Conservation (phyloP, 2,113 vertebrate genomes). For the Trinectes maculatus region DNA sequence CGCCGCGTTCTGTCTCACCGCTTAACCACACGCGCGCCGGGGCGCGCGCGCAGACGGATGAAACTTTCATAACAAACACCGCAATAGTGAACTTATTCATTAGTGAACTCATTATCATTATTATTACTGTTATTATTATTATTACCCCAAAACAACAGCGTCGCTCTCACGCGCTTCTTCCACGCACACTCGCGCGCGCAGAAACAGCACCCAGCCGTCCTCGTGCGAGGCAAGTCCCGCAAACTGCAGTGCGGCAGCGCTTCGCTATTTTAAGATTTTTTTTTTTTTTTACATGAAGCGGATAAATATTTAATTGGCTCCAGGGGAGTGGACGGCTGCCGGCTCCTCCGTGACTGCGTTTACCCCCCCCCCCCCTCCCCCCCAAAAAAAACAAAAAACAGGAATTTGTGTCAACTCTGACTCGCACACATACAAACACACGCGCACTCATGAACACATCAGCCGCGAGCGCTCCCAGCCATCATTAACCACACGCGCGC, state of each 20-base stretch:
- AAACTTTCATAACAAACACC: conserved; percentile 17
- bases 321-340: too few relatives aligned
- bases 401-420: too few relatives aligned
- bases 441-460: not conserved
- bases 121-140: too few relatives aligned
- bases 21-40: not conserved
- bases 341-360: too few relatives aligned
- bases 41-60: not conserved
- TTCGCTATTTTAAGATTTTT: conserved; percentile 73
- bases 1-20: conserved; percentile 5
- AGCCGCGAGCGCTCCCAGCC: too few relatives aligned
- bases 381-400: too few relatives aligned
- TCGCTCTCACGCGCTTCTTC: not conserved
- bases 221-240: conserved; percentile 41
- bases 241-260: conserved; percentile 81
- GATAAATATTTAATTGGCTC: conserved; percentile 77
- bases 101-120: too few relatives aligned
- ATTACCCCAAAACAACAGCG: not conserved
- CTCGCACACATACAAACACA: too few relatives aligned
- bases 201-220: conserved; percentile 31
- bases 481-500: not conserved
- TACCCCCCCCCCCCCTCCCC: too few relatives aligned
- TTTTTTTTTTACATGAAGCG: conserved; percentile 64
- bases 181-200: conserved; percentile 11
- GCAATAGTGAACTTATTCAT: conserved; percentile 35